Evolutionary conservation across 2,888 invertebrate genomes (phyloP).

Genomic region (Psylliodes chrysocephalus): DNA sequence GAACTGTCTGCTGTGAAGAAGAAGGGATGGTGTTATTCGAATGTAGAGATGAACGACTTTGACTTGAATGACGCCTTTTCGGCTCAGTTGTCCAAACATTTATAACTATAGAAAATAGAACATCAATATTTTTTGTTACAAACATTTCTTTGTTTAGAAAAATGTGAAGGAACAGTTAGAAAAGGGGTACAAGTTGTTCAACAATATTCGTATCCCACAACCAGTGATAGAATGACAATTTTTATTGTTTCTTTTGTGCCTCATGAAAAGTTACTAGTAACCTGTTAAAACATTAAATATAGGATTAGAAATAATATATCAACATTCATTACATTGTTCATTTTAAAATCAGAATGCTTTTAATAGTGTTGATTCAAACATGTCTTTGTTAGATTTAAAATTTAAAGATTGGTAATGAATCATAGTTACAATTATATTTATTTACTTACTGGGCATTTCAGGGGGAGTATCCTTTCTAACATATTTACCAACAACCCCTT

Average conservation of each 20-base stretch:
- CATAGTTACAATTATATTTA: background rate
- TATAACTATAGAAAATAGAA: conserved; percentile 78
- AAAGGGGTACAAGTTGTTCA: no score
- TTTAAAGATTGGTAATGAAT: conserved; percentile 11
- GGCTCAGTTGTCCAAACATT: conserved; percentile 89
- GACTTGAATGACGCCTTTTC: conserved; percentile 67
- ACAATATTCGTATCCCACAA: no score
- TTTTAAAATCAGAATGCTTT: background rate
- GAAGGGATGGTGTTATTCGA: conserved; percentile 44
- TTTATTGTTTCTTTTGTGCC: no score
- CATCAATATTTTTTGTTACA: conserved; percentile 2
- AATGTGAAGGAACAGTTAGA: no score
- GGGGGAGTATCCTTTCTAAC: conserved; percentile 96
- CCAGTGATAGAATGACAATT: no score
- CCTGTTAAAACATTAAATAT: no score
- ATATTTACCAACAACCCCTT: conserved; percentile 95
- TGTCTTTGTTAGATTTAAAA: no score
- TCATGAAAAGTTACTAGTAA: no score
- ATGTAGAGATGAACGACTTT: conserved; percentile 64
- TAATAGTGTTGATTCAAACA: no score
- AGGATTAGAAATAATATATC: no score
- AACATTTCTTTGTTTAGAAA: background rate
- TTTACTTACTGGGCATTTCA: conserved; percentile 83
- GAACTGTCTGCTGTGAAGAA: conserved; percentile 59
- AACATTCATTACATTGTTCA: no score